Evolutionary conservation across 2,888 invertebrate species (phyloP), one percentile per base, ranked within the genome.

Genomic region (Pyrochroa serraticornis): DNA sequence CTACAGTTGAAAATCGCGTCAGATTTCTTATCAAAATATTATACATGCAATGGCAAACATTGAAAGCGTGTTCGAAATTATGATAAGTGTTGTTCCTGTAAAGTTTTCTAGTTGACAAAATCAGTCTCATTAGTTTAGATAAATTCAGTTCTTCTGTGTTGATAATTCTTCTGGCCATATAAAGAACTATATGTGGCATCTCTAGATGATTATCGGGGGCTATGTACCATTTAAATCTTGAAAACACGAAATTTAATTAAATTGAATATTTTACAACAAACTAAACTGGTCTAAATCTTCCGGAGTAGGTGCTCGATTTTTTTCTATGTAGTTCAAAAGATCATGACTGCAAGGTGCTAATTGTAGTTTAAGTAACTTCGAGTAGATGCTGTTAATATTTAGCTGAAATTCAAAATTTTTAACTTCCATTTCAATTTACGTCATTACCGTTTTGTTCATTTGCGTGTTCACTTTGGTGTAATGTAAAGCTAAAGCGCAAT

Each of bases 31-130:
- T 69, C 12, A 86, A 70, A 32, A 87, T 82, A 58, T 84, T 74
- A 63, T 79, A 86, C 83, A 86, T 82, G 41, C 85, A 85, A 70
- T 87, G 87, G 0, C 83, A 81, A 47, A 86, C 86, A 49, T 82
- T 82, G 72, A 87, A 86, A 0, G 85, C 87, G 64, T 87, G 87
- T 47, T 85, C 84, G 1, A 84, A 84, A 71, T 86, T 86, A 66
- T 87, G 87, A 66, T 86, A 87, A 0, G 85, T 82, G 63, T 84
- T 85, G 35, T 77, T 63, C 2, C 85, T 75, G 66, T 87, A 87
- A 57, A 76, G 73, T 58, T 79, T 78, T 60, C 72, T 69, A 1
- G 83, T 76, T 0, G 83, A 81, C 7, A 86, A 73, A 0, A 83
- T 75, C 67, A 85, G 86, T 66, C 75, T 79, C 0, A 80, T 80